Evolutionary conservation across 2,888 invertebrate species (phyloP).

Genomic region (Saturnia japonica): DNA sequence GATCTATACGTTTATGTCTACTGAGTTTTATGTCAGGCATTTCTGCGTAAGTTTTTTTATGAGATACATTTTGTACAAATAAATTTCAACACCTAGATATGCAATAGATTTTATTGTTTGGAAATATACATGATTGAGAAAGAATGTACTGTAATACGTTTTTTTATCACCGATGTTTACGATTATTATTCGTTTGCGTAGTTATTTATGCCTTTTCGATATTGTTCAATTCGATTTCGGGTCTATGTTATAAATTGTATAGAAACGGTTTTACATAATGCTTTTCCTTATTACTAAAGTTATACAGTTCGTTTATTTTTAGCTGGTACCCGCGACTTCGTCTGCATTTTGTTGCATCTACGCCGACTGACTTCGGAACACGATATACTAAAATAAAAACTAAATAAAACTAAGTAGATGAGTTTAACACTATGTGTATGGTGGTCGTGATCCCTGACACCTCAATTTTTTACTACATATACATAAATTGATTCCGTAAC

Average conservation of each 20-base stretch:
- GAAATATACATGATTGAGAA: not conserved
- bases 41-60: not conserved
- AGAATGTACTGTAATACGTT: not conserved
- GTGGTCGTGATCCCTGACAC: too few species aligned
- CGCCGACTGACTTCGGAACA: too few species aligned
- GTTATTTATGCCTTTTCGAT: not conserved
- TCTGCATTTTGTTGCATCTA: too few species aligned
- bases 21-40: not conserved
- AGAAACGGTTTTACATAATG: not conserved
- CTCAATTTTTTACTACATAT: too few species aligned
- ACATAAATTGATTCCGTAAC: too few species aligned
- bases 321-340: too few species aligned
- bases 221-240: not conserved
- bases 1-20: not conserved
- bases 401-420: too few species aligned
- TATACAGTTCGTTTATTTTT: not conserved
- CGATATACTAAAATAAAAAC: too few species aligned
- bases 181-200: not conserved
- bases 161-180: not conserved
- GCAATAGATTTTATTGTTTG: not conserved
- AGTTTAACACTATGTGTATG: too few species aligned
- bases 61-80: not conserved
- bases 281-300: not conserved
- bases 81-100: not conserved
- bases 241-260: not conserved